Evolutionary conservation across 2,888 invertebrate species (phyloP).

Genomic region (Pachycephus smyrnensis): DNA sequence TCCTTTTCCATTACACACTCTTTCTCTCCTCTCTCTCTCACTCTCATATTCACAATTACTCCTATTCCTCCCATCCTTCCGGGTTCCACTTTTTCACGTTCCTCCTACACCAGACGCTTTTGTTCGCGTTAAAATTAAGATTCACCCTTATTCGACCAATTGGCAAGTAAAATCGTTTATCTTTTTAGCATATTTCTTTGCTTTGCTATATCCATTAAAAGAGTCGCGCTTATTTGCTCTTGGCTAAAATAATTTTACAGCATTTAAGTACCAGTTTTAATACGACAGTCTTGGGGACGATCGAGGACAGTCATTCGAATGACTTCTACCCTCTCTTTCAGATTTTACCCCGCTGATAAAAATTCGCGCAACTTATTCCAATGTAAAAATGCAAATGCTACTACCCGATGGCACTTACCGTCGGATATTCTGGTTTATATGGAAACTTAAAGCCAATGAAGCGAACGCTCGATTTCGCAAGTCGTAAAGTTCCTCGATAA

Average conservation of each 20-base stretch:
- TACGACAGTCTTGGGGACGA: not conserved
- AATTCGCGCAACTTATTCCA: not conserved
- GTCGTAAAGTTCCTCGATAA: not conserved
- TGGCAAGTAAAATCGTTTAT: not conserved
- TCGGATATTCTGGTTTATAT: not conserved
- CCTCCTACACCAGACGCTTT: not conserved
- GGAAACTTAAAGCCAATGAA: not conserved
- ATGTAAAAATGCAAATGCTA: not conserved
- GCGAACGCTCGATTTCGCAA: not conserved
- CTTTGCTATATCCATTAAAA: not conserved
- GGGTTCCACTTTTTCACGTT: not conserved
- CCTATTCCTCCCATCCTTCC: not conserved
- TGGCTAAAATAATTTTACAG: not conserved
- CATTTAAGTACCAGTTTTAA: not conserved
- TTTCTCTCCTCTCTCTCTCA: not conserved
- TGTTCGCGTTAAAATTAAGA: not conserved
- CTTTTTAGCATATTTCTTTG: not conserved
- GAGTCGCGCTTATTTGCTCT: not conserved
- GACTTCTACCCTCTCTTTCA: not conserved
- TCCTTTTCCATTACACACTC: constrained; percentile 1
- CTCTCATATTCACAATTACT: not conserved
- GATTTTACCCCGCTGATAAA: not conserved
- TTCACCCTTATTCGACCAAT: not conserved
- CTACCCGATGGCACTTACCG: not conserved
- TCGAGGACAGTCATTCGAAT: not conserved